A percentile compares a stretch with the other conserved stretches of the same genome.
Conservation (phyloP, 2,888 invertebrate genomes). For the Gymnoscelis rufifasciata region DNA sequence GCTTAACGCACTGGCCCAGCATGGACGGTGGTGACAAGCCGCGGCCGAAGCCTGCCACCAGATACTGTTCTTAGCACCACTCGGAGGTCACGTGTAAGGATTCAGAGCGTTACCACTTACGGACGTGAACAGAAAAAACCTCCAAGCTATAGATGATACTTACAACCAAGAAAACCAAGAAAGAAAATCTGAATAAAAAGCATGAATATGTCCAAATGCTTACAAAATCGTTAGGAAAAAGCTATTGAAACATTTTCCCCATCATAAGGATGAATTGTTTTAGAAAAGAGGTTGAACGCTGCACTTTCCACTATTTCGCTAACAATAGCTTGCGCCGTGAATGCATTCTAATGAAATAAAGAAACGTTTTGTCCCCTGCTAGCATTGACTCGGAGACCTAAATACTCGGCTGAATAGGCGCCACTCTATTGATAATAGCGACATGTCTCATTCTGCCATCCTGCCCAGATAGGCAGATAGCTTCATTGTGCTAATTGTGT, state of each 20-base stretch:
- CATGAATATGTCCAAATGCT: not conserved
- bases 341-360: constrained; percentile 66
- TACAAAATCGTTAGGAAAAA: not conserved
- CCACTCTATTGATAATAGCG: constrained; percentile 34
- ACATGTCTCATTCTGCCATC: constrained; percentile 12
- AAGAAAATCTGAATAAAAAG: too few relatives aligned
- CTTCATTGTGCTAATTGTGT: not conserved
- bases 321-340: constrained; percentile 44
- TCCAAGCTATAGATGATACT: too few relatives aligned
- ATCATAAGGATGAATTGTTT: constrained; percentile 42
- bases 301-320: constrained; percentile 31
- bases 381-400: constrained; percentile 50
- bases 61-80: too few relatives aligned
- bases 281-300: constrained; percentile 39
- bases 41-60: too few relatives aligned
- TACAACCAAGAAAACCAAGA: too few relatives aligned
- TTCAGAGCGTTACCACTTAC: too few relatives aligned
- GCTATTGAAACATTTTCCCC: constrained; percentile 4
- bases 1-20: too few relatives aligned
- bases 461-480: too few relatives aligned
- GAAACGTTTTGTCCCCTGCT: constrained; percentile 55
- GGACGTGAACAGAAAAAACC: too few relatives aligned
- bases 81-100: too few relatives aligned
- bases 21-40: too few relatives aligned
- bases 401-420: constrained; percentile 40